Evolutionary conservation across 2,888 invertebrate genomes (phyloP).

Genomic region (Boloria selene): DNA sequence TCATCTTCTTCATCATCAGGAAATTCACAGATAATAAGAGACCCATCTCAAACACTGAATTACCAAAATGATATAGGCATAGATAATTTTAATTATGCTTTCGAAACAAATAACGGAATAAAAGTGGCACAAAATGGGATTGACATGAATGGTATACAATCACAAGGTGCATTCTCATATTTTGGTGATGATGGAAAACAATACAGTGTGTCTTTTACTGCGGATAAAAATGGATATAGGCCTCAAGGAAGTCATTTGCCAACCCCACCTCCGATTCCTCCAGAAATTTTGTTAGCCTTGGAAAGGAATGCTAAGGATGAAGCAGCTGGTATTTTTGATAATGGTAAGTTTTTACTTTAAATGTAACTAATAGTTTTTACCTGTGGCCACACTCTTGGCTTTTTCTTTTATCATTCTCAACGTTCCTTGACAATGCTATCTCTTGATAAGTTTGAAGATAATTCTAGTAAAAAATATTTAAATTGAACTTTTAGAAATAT

Average conservation of each 20-base stretch:
- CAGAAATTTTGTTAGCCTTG: constrained; percentile 63
- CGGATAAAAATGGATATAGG: constrained; percentile 65
- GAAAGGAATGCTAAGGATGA: constrained; percentile 69
- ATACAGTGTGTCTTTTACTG: constrained; percentile 68
- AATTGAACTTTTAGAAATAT: too few relatives aligned
- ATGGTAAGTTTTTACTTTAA: constrained; percentile 59
- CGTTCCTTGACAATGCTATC: neutral
- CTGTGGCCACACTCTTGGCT: too few relatives aligned
- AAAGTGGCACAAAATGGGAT: constrained; percentile 63
- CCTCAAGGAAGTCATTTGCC: constrained; percentile 68
- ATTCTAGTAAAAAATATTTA: too few relatives aligned
- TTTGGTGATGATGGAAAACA: constrained; percentile 69
- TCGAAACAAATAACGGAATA: constrained; percentile 71
- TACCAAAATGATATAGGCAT: constrained; percentile 59
- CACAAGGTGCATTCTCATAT: constrained; percentile 67
- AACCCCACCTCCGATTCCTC: constrained; percentile 68
- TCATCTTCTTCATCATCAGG: constrained; percentile 8
- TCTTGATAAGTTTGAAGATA: too few relatives aligned
- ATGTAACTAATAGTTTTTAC: neutral
- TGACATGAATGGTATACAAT: constrained; percentile 59
- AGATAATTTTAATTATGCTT: constrained; percentile 63
- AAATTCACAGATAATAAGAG: constrained; percentile 52
- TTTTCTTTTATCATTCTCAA: neutral
- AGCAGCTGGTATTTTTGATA: constrained; percentile 65
- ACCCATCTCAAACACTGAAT: constrained; percentile 56